Conservation (phyloP, 2,888 invertebrate species). For the Pandemis corylana region DNA sequence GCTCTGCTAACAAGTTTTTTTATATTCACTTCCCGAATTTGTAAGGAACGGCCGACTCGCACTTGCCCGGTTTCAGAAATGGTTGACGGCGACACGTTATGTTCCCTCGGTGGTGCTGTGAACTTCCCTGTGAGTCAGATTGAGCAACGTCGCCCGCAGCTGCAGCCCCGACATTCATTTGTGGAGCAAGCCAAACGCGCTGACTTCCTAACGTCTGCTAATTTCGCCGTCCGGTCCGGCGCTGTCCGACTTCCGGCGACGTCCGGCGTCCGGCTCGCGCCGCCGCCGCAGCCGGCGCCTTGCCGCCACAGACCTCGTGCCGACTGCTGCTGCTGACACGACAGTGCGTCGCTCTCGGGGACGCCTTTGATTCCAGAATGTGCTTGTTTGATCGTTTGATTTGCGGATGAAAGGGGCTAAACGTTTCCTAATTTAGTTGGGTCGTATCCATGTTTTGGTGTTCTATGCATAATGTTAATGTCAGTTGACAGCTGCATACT, state of each 20-base stretch:
- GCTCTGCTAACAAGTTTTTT: too few relatives aligned
- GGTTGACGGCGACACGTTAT: too few relatives aligned
- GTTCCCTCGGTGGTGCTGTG: too few relatives aligned
- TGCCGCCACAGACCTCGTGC: too few relatives aligned
- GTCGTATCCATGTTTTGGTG: too few relatives aligned
- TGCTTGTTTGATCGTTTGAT: neutral
- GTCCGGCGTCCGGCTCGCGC: neutral
- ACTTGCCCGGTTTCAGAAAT: too few relatives aligned
- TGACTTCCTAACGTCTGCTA: neutral
- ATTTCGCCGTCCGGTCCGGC: slow-evolving; percentile 1
- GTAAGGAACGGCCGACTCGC: too few relatives aligned
- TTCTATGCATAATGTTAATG: neutral
- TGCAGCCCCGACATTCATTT: neutral
- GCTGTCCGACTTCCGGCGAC: neutral
- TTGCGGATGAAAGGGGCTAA: too few relatives aligned
- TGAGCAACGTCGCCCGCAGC: neutral
- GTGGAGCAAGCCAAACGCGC: neutral
- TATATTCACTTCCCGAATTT: too few relatives aligned
- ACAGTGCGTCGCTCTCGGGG: neutral
- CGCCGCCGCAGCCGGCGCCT: neutral
- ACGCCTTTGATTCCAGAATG: neutral
- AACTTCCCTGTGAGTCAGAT: neutral
- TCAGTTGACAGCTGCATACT: neutral
- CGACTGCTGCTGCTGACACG: neutral
- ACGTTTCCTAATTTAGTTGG: too few relatives aligned